Evolutionary conservation across 2,113 vertebrate genomes (phyloP), one percentile per base, ranked within the genome.

Genomic region (Neolamprologus brichardi): DNA sequence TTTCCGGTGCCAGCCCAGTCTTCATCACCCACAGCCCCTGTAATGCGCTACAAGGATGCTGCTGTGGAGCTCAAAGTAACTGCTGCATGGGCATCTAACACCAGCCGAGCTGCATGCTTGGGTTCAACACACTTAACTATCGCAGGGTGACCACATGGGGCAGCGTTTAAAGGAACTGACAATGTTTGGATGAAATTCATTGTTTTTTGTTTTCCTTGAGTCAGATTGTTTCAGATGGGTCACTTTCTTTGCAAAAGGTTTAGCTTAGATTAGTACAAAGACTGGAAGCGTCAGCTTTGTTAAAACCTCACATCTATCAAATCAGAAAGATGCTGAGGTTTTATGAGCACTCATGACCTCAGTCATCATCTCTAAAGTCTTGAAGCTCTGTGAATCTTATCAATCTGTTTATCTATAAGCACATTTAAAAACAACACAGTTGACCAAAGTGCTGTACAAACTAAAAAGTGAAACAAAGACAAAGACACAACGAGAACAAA

Each of bases 51-150:
- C 85, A 83, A 2, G 51, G 90, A 77, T 78, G 80, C 72, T 64
- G 56, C 64, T 41, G 20, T 4, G 60, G 72, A 64, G 54, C 79
- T 49, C 34, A 44, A 56, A 25, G 62, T 13, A 10, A 17, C 54
- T 52, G 79, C 86, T 85, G 84, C 84, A 44, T 64, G 64, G 28
- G 72, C 86, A 58, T 88, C 56, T 91, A 85, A 91, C 87, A 58
- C 5, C 62, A 4, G 72, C 62, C 54, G 32, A 54, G 32, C 52
- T 84, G 81, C 52, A 83, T 58, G 80, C 15, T 13, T 14, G 39
- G 18, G 23, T 34, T 81, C 77, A 32, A 8, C 79, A 39, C 20
- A 10, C 30, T 56, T 67, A 72, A 44, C 41, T 23, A 12, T 11
- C 12, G 46, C 54, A 79, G 72, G 72, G 34, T 14, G 64, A 18